Conservation (phyloP, 2,888 invertebrate genomes). For the Orthosia gracilis region DNA sequence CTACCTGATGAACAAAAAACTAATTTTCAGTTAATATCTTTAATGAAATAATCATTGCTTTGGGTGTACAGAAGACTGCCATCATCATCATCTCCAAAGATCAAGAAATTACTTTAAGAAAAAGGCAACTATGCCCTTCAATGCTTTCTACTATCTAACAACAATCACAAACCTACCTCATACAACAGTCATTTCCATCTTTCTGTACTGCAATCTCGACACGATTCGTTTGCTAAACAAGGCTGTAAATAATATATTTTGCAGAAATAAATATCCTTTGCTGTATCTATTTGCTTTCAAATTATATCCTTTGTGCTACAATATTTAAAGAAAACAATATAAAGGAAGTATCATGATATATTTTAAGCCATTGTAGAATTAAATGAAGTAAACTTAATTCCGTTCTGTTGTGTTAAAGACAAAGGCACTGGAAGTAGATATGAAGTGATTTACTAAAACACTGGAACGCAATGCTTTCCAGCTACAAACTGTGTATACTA, state of each 20-base stretch:
- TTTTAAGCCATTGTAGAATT: constrained; percentile 18
- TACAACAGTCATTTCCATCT: background rate
- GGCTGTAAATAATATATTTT: background rate
- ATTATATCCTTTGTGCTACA: background rate
- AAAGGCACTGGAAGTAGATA: constrained; percentile 59
- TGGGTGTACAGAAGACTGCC: too few relatives aligned
- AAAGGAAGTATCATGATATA: constrained; percentile 21
- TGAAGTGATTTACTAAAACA: constrained; percentile 64
- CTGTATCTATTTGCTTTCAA: background rate
- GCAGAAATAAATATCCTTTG: fast-evolving
- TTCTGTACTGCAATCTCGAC: too few relatives aligned
- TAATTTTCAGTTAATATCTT: too few relatives aligned
- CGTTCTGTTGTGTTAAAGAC: constrained; percentile 45
- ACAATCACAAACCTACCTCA: background rate
- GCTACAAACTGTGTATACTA: constrained; percentile 43
- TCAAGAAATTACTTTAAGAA: too few relatives aligned
- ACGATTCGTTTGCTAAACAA: background rate
- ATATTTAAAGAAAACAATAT: constrained; percentile 17
- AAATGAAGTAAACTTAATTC: constrained; percentile 46
- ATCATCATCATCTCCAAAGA: too few relatives aligned
- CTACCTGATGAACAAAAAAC: too few relatives aligned
- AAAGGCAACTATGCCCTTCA: too few relatives aligned
- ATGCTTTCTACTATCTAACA: background rate
- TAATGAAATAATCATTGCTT: too few relatives aligned
- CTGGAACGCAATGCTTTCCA: constrained; percentile 40